Evolutionary conservation across 2,888 invertebrate genomes (phyloP), one percentile per base, ranked within the genome.

Genomic region (Glaucopsyche alexis): DNA sequence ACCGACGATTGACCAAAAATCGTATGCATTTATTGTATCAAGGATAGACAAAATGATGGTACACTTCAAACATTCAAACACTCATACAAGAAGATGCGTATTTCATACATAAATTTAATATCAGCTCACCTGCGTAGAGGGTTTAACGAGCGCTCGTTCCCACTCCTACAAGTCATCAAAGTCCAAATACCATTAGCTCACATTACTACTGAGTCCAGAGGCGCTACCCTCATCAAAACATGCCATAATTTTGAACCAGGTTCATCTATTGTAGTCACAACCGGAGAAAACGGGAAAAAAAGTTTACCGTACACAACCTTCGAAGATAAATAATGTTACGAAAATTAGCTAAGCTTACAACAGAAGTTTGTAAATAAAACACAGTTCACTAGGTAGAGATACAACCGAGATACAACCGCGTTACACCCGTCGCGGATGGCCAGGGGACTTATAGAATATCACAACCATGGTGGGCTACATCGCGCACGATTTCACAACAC

Each of bases 381-480:
- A 91, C 91, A 91, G 91, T 91, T 82, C 86, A 83, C 79, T 81
- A 82, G 81, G n/a, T n/a, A 84, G 82, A 83, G 85, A 42, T 85
- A 90, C 92, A 91, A 91, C 91, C 85, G 82, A 83, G 85, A 42
- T 85, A 90, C 92, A 91, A 91, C 91, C 90, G 82, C 79, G 81
- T 78, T 80, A 78, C 82, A 80, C 80, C 85, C 86, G 88, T 80
- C 79, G 74, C 75, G 76, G 76, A 78, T 73, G 77, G 77, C 77
- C 74, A 82, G 81, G 83, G 55, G 55, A 19, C 60, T 60, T 60
- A 84, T 80, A 79, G 83, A 81, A 78, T 80, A 88, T 91, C 92
- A 91, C 92, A 91, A 91, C 91, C 92, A 86, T 86, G 77, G 81
- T 69, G 29, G 69, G 19, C 69, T 16, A 16, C 47, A 47, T 47